Conservation (phyloP, 2,797 vertebrate species). For the Meda fulgida region DNA sequence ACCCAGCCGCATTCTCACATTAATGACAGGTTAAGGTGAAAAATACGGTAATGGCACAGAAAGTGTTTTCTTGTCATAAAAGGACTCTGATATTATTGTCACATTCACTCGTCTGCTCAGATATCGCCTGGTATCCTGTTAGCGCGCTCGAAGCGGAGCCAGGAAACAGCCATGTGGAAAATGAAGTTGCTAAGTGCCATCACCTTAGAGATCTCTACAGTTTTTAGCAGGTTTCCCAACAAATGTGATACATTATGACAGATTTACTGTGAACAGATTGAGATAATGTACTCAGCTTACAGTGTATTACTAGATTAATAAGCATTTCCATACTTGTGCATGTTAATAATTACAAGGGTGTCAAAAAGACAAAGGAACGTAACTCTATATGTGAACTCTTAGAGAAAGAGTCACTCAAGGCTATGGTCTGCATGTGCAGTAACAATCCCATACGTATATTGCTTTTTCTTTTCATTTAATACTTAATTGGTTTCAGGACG, state of each 20-base stretch:
- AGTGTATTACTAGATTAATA: slow-evolving; percentile 7
- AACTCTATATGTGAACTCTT: not conserved
- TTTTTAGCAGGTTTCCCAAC: slow-evolving; percentile 1
- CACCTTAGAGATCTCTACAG: not conserved
- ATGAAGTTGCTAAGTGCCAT: slow-evolving; percentile 23
- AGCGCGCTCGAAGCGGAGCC: not conserved
- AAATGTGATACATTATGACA: slow-evolving; percentile 28
- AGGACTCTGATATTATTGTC: slow-evolving; percentile 3
- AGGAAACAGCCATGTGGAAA: slow-evolving; percentile 22
- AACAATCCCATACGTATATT: not conserved
- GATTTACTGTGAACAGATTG: slow-evolving; percentile 33
- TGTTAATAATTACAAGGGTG: not conserved
- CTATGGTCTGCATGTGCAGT: not conserved
- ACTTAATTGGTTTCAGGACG: slow-evolving; percentile 26
- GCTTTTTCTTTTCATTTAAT: slow-evolving; percentile 37
- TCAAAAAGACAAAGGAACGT: not conserved
- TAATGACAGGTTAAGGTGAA: slow-evolving; percentile 21
- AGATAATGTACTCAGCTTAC: not conserved
- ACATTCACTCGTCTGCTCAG: not conserved
- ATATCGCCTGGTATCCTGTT: not conserved
- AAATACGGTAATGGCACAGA: not conserved
- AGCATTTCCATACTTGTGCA: not conserved
- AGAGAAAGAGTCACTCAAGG: not conserved
- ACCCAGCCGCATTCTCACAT: not conserved
- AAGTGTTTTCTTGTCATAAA: slow-evolving; percentile 10